Evolutionary conservation across 2,113 vertebrate species (phyloP).

Genomic region (Sminthopsis crassicaudata): DNA sequence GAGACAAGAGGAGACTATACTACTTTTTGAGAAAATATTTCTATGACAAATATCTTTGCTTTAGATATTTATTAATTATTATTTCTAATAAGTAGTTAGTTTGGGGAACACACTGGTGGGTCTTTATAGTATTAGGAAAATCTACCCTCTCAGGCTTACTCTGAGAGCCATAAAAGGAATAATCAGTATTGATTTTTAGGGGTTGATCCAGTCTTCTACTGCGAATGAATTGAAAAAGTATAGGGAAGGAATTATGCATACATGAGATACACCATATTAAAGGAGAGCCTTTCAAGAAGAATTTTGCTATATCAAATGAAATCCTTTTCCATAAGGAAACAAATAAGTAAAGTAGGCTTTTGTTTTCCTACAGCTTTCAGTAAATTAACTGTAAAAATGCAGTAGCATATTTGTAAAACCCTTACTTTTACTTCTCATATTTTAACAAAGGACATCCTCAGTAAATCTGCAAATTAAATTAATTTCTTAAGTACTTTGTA

Average conservation of each 20-base stretch:
- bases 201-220: background rate
- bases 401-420: too few relatives aligned
- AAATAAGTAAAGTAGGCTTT: too few relatives aligned
- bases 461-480: too few relatives aligned
- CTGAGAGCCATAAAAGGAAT: background rate
- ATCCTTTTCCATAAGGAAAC: too few relatives aligned
- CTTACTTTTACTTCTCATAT: too few relatives aligned
- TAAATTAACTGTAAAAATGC: too few relatives aligned
- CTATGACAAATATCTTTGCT: background rate
- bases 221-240: background rate
- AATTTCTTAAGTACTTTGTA: too few relatives aligned
- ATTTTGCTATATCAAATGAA: too few relatives aligned
- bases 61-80: background rate
- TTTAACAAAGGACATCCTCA: too few relatives aligned
- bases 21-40: background rate
- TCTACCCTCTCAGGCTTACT: background rate
- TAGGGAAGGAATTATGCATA: background rate
- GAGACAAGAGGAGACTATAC: background rate
- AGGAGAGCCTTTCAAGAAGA: too few relatives aligned
- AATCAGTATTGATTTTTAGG: background rate
- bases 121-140: background rate
- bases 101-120: background rate
- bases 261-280: background rate
- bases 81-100: background rate
- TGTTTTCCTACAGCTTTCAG: too few relatives aligned